These are phyloP conservation scores for Conops quadrifasciatus DNA, from an alignment of 2,888 invertebrate species.

Conservation along the genomic window DNA sequence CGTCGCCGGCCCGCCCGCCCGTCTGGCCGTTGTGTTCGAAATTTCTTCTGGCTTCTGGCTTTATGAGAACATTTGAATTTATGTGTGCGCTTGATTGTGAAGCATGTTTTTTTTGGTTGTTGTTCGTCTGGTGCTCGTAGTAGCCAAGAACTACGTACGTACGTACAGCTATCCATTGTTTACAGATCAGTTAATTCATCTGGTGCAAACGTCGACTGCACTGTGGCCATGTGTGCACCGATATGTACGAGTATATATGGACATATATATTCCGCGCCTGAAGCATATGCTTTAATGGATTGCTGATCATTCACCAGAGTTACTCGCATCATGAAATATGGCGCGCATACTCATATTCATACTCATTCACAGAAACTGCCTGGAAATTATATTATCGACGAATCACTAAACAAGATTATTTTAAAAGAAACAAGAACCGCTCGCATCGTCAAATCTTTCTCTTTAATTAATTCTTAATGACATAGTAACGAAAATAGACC, in stretches of 20 bases:
- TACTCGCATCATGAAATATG: too few relatives aligned
- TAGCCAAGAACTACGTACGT: too few relatives aligned
- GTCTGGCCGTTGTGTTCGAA: not conserved
- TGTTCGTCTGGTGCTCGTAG: not conserved
- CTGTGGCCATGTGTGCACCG: not conserved
- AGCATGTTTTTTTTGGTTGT: slow-evolving; percentile 15
- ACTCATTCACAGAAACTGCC: too few relatives aligned
- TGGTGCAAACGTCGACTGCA: slow-evolving; percentile 4
- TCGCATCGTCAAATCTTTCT: too few relatives aligned
- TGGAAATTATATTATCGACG: too few relatives aligned
- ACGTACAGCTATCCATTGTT: slow-evolving; percentile 9
- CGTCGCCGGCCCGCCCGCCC: not conserved
- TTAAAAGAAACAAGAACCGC: too few relatives aligned
- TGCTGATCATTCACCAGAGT: too few relatives aligned
- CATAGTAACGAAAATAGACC: too few relatives aligned
- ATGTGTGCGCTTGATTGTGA: slow-evolving; percentile 7
- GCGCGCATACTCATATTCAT: too few relatives aligned
- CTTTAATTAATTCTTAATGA: too few relatives aligned
- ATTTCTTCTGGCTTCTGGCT: slow-evolving; percentile 9
- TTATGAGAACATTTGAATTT: slow-evolving; percentile 5
- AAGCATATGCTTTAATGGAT: too few relatives aligned
- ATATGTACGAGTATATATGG: not conserved
- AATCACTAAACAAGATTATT: too few relatives aligned
- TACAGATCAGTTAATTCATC: not conserved
- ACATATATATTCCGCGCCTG: not conserved